Evolutionary conservation across 2,797 vertebrate genomes (phyloP), one percentile per base, ranked within the genome.

Genomic region (Gymnocypris eckloni): DNA sequence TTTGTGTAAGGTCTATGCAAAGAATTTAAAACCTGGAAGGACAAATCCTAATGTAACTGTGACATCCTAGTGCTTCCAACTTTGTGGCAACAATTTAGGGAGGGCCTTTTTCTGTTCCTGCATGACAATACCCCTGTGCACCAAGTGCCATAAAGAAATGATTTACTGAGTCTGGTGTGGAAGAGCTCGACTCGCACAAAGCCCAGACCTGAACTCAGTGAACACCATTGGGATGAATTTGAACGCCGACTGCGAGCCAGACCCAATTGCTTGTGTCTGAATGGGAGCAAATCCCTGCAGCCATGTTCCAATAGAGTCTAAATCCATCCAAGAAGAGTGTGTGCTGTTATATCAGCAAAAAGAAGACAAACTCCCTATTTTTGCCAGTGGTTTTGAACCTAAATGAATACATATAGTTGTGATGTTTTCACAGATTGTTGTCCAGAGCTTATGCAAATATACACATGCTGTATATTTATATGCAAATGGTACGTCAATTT

Each of bases 221-320:
- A 82, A 82, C 52, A 82, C 67, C 50, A 43, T 82, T 5, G 3
- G 80, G 80, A 82, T 82, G 37, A 82, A 72, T 72, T 72, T 69
- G 80, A 82, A 71, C 50, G 41, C 67, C 4, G 15, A 54, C 50
- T 28, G 33, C 2, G 13, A 72, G 80, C 33, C 48, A 82, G 22
- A 41, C 48, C 22, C 67, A 70, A 82, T 54, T 43, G 67, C 37
- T 70, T 54, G 33, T 10, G 67, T 71, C 67, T 82, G 67, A 82
- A 82, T 82, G 48, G 50, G 33, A 71, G n/a, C 67, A 82, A 82
- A 82, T 82, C 80, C 67, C 80, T 59, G 37, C 67, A 59, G 48
- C 33, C 80, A 18, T 72, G 80, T 43, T 82, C 50, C 80, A 72
- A 41, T 72, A 71, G 1, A 39, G 13, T 54, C 33, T 28, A 56